Conservation (phyloP, 2,888 invertebrate species). For the Diarsia dahlii region DNA sequence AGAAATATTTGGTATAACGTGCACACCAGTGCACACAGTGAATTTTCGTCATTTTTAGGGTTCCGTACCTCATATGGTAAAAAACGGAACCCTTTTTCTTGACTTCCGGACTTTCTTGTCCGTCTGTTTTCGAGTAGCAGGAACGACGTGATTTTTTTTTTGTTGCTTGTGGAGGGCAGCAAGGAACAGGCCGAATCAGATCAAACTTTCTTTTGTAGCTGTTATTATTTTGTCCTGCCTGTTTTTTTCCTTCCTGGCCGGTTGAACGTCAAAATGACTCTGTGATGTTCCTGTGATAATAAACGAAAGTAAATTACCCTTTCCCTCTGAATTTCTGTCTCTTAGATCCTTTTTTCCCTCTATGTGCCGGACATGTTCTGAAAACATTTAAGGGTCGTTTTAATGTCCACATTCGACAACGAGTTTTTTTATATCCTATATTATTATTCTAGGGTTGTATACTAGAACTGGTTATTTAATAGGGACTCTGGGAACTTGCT, state of each 20-base stretch:
- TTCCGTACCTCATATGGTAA: too few relatives aligned
- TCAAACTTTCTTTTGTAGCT: background rate
- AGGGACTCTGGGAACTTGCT: too few relatives aligned
- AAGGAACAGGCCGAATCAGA: background rate
- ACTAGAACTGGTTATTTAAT: too few relatives aligned
- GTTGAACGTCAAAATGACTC: background rate
- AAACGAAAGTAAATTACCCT: constrained; percentile 56
- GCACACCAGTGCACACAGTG: background rate
- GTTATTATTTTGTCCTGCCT: background rate
- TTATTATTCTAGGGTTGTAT: too few relatives aligned
- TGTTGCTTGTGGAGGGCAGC: background rate
- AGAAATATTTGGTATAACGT: background rate
- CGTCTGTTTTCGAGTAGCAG: background rate
- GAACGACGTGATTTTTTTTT: background rate
- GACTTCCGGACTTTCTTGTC: too few relatives aligned
- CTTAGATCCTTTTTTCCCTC: constrained; percentile 51
- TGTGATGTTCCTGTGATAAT: background rate
- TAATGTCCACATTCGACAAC: background rate
- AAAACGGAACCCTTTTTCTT: too few relatives aligned
- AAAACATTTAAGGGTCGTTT: constrained; percentile 33
- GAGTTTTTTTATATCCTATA: too few relatives aligned
- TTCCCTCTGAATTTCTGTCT: constrained; percentile 25
- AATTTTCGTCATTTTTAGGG: background rate
- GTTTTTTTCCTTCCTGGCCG: background rate
- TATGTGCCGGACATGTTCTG: constrained; percentile 71